Percentiles rank a stretch among this genome's conserved stretches.
phyloP scores from a whole-genome alignment of 2,888 invertebrate species.

The Chrysomela aeneicollis region DNA sequence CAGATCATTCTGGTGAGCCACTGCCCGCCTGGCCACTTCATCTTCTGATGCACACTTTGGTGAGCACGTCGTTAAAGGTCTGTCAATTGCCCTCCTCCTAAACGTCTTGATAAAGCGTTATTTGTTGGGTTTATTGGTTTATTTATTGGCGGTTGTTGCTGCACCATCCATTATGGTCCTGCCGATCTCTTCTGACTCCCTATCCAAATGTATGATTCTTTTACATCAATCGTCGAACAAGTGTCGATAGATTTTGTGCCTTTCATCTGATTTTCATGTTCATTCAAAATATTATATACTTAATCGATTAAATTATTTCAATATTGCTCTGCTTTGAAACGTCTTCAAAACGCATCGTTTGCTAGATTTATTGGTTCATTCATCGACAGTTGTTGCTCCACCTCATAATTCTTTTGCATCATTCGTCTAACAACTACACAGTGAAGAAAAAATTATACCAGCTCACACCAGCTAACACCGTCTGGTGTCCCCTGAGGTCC shows the following conservation, averaged over 20 bases:
- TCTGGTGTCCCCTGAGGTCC: too few relatives aligned
- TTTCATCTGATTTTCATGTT: too few relatives aligned
- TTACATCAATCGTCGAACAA: neutral
- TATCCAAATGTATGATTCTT: neutral
- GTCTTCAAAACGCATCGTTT: slow-evolving; percentile 60
- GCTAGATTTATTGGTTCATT: slow-evolving; percentile 57
- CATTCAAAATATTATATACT: too few relatives aligned
- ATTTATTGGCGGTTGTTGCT: slow-evolving; percentile 49
- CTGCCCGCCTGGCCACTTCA: slow-evolving; percentile 64
- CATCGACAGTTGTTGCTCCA: slow-evolving; percentile 44
- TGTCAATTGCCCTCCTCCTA: slow-evolving; percentile 56
- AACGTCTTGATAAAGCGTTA: slow-evolving; percentile 60
- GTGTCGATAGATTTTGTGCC: too few relatives aligned
- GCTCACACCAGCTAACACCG: too few relatives aligned
- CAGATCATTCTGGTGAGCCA: slow-evolving; percentile 67
- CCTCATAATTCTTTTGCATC: too few relatives aligned
- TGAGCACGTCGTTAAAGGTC: slow-evolving; percentile 56
- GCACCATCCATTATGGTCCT: slow-evolving; percentile 17
- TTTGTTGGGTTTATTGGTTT: slow-evolving; percentile 57
- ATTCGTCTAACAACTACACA: too few relatives aligned
- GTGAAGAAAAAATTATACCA: too few relatives aligned
- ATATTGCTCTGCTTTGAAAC: slow-evolving; percentile 56
- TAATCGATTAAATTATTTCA: too few relatives aligned
- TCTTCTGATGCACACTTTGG: slow-evolving; percentile 58
- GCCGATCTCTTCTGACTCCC: neutral